phyloP scores from a whole-genome alignment of 1,140 invertebrate species.

The Cydia splendana region DNA sequence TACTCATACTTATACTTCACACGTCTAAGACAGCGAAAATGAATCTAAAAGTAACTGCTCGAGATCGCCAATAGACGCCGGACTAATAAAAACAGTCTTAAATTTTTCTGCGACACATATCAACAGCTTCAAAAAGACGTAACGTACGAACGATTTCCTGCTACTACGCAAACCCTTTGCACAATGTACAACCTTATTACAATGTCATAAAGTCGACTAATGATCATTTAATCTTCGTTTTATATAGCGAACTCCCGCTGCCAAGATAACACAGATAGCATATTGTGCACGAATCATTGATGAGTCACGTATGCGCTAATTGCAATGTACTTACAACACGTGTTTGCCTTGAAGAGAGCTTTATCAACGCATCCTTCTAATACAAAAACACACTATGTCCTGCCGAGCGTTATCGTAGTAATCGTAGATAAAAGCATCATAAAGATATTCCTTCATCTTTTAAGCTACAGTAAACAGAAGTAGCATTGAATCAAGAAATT shows the following conservation, averaged over 20 bases:
- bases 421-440: too few relatives aligned
- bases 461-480: too few relatives aligned
- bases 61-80: conserved; percentile 13
- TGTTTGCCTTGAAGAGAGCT: conserved; percentile 48
- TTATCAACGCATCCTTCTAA: conserved; percentile 45
- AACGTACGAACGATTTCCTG: too few relatives aligned
- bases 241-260: conserved; percentile 6
- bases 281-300: conserved; percentile 47
- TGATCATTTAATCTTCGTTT: background rate
- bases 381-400: background rate
- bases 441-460: too few relatives aligned
- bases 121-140: too few relatives aligned
- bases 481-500: too few relatives aligned
- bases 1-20: too few relatives aligned
- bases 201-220: background rate
- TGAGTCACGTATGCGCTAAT: conserved; percentile 52
- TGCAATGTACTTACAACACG: conserved; percentile 52
- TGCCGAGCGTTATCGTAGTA: background rate
- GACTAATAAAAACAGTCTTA: too few relatives aligned
- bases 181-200: conserved; percentile 2
- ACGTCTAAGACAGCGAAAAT: too few relatives aligned
- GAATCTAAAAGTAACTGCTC: too few relatives aligned
- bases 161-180: too few relatives aligned
- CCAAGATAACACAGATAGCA: conserved; percentile 39
- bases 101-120: too few relatives aligned